A percentile compares a stretch with the other conserved stretches of the same genome.
phyloP scores from a whole-genome alignment of 2,113 vertebrate genomes.

The Syngnathus floridae region DNA sequence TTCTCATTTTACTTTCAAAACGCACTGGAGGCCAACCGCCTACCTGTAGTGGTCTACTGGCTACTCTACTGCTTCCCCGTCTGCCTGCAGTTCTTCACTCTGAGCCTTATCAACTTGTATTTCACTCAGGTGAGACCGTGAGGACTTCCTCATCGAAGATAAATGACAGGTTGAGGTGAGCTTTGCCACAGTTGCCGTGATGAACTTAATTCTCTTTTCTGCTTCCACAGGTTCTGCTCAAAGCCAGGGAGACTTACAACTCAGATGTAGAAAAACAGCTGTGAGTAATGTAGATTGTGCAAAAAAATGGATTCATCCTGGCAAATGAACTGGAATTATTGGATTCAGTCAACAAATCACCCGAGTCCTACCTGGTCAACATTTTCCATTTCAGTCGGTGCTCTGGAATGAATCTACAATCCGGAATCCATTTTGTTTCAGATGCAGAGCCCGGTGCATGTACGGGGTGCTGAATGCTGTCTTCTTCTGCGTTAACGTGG shows the following conservation, averaged over 20 bases:
- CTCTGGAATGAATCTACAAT: neutral
- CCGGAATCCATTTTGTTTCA: constrained; percentile 14
- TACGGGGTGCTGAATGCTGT: constrained; percentile 62
- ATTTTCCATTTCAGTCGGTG: too few relatives aligned
- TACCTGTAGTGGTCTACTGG: constrained; percentile 75
- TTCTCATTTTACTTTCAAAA: constrained; percentile 83
- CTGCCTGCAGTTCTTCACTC: constrained; percentile 84
- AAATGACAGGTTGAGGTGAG: neutral
- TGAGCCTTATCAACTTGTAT: constrained; percentile 82
- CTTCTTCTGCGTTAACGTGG: constrained; percentile 77
- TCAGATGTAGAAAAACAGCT: constrained; percentile 67
- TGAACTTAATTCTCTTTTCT: neutral
- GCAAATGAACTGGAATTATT: too few relatives aligned
- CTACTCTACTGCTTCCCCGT: constrained; percentile 84
- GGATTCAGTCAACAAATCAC: too few relatives aligned
- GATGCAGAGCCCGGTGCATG: constrained; percentile 41
- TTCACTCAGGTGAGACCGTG: constrained; percentile 77
- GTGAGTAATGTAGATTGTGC: constrained; percentile 66
- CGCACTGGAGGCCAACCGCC: constrained; percentile 75
- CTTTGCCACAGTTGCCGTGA: neutral
- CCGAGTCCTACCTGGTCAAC: too few relatives aligned
- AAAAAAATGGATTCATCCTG: neutral
- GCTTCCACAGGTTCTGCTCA: constrained; percentile 76
- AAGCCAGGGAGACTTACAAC: constrained; percentile 70
- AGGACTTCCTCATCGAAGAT: neutral